Conservation (phyloP, 1,140 invertebrate species). For the Apolygus lucorum region DNA sequence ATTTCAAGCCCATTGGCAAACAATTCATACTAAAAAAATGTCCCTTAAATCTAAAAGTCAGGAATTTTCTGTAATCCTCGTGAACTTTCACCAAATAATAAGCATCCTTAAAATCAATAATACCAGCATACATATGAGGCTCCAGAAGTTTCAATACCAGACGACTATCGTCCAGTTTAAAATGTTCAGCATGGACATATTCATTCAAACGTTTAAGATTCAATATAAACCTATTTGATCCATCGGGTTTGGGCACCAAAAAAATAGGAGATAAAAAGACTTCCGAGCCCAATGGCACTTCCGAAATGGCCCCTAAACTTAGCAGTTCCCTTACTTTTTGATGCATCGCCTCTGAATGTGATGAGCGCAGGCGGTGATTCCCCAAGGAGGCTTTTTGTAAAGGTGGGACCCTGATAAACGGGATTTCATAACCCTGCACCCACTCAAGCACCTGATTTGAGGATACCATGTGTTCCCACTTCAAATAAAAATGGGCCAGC, state of each 20-base stretch:
- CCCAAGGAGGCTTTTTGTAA: no score
- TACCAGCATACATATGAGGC: background rate
- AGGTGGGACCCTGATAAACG: no score
- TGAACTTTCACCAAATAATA: background rate
- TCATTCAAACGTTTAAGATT: background rate
- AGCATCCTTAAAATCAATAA: background rate
- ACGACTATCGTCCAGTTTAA: background rate
- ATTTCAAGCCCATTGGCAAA: background rate
- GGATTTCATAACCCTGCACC: no score
- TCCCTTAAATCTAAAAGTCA: no score
- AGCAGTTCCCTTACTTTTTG: no score
- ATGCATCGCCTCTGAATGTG: no score
- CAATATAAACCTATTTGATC: background rate
- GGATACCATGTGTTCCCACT: no score
- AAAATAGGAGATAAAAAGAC: background rate
- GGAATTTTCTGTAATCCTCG: background rate
- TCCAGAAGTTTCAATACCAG: background rate
- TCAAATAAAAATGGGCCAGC: no score
- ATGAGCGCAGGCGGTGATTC: no score
- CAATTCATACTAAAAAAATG: background rate
- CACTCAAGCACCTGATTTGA: no score
- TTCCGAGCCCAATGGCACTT: background rate
- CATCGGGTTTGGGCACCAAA: background rate
- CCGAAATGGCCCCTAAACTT: background rate
- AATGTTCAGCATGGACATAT: background rate